Conservation (phyloP, 2,888 invertebrate genomes). For the Trachelus stipa region DNA sequence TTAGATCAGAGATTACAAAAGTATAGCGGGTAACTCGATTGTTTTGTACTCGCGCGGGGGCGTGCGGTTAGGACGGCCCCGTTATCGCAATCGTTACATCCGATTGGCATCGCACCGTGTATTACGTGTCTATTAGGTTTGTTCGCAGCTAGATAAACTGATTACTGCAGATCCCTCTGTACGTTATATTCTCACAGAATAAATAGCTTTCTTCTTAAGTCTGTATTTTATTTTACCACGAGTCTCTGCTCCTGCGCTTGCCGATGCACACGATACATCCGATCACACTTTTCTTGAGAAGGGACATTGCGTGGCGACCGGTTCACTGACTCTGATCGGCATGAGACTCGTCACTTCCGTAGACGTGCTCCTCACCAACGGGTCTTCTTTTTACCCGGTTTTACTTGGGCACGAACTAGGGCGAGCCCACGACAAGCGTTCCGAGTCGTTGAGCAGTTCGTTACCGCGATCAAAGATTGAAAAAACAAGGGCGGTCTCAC, state of each 20-base stretch:
- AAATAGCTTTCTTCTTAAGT: neutral
- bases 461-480: neutral
- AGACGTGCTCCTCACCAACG: conserved; percentile 1
- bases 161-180: neutral
- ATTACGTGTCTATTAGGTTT: conserved; percentile 27
- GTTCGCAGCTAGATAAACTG: neutral
- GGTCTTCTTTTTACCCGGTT: neutral
- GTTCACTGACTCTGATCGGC: conserved; percentile 5
- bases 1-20: conserved; percentile 40
- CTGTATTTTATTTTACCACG: neutral
- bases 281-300: neutral
- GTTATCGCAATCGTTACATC: conserved; percentile 13
- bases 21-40: conserved; percentile 37
- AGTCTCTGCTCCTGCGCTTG: neutral
- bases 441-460: conserved; percentile 8
- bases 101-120: conserved; percentile 28
- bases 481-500: neutral
- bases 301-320: neutral
- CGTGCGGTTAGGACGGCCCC: conserved; percentile 17
- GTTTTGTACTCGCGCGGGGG: conserved; percentile 26
- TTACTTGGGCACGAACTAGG: neutral
- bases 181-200: neutral
- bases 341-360: conserved; percentile 7
- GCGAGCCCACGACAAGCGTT: conserved; percentile 2
- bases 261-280: neutral